Evolutionary conservation across 2,113 vertebrate genomes (phyloP).

Genomic region (Lipotes vexillifer): DNA sequence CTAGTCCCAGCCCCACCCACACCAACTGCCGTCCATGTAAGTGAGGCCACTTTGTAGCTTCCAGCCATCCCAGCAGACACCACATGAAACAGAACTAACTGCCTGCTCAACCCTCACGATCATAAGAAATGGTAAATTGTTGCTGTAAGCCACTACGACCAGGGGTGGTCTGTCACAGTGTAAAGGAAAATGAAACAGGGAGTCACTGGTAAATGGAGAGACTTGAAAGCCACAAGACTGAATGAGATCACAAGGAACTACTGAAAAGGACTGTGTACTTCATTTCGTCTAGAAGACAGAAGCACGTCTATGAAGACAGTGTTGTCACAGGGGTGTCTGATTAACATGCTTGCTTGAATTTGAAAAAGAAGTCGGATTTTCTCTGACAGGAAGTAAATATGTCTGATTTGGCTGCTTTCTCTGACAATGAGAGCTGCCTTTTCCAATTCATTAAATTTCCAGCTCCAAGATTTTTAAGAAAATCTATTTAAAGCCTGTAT

Average conservation of each 20-base stretch:
- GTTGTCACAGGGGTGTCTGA: background rate
- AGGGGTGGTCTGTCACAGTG: background rate
- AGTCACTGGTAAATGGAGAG: background rate
- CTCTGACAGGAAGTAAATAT: slow-evolving; percentile 39
- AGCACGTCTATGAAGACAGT: background rate
- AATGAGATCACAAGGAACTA: background rate
- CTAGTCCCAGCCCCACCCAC: background rate
- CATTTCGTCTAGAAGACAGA: slow-evolving; percentile 11
- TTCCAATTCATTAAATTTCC: slow-evolving; percentile 27
- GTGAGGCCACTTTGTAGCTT: background rate
- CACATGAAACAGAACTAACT: background rate
- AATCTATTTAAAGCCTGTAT: slow-evolving; percentile 24
- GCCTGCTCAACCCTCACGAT: background rate
- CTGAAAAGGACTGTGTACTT: background rate
- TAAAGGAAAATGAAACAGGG: background rate
- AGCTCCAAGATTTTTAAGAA: slow-evolving; percentile 24
- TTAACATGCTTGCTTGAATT: slow-evolving; percentile 39
- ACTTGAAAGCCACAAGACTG: background rate
- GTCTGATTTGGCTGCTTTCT: slow-evolving; percentile 36
- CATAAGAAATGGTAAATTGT: background rate
- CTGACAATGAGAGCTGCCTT: slow-evolving; percentile 7
- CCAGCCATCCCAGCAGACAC: background rate
- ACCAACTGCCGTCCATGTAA: background rate
- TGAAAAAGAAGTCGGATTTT: slow-evolving; percentile 34
- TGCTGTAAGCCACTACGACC: background rate